Base-by-base conservation (phyloP, 2,888 invertebrate species). In the Diachrysia chrysitis region DNA sequence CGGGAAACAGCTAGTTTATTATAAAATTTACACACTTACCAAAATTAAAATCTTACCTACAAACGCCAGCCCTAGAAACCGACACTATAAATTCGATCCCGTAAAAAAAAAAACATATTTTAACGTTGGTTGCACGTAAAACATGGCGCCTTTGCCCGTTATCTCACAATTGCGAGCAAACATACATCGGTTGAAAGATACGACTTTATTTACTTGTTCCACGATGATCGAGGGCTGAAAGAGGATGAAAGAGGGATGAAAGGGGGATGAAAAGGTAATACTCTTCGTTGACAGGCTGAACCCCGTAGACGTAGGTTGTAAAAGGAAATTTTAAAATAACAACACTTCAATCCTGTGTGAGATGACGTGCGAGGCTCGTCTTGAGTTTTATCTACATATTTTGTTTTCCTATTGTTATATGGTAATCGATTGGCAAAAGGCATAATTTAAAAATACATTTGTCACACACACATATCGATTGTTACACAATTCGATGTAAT, bases 181-280 rank as follows among this genome's bases (percentile, higher is more conserved):
- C 63, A 61, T 58, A 17, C 65, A 69, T 59, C 60, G 19, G 60
- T 74, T 78, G 63, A 71, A 10, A 58, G 21, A 60, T 64, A 71
- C 76, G 57, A 71, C 64, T 75, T 76, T 75, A 75, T 76, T 76
- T 76, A 76, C 76, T 68, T 63, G 68, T 75, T 76, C 54, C 54
- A 59, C 53, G 17, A 56, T 75, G 67, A 75, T 75, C 61, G 17
- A 53, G 60, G 62, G 53, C 54, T 64, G 48, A 74, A 71, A 58
- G 14, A 7, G 37, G 37, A 37, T 16, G 37, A 37, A 3, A 16
- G 16, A 10, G 16, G 7, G 17, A 56, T 75, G 66, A 76, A 71
- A 59, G n/a, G 56, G 58, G 64, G 53, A 56, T 64, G 37, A 74
- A 71, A 58, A 42, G 54, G 48, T 57, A 29, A 42, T 25, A 16